Evolutionary conservation across 1,140 invertebrate genomes (phyloP).

Genomic region (Solenopsis invicta): DNA sequence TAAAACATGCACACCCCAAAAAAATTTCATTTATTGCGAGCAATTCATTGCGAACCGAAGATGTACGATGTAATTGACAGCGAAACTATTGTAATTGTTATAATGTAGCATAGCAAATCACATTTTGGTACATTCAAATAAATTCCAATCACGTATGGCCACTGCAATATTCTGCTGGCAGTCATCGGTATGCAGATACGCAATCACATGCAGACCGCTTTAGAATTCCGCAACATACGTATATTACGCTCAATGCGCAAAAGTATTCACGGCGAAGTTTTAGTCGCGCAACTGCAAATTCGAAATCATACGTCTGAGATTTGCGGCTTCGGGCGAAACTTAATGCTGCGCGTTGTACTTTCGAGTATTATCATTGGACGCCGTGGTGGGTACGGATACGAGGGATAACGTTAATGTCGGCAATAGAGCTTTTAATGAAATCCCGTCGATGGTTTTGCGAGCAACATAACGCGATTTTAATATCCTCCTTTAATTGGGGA

Average conservation of each 20-base stretch:
- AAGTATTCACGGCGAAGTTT: neutral
- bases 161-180: slow-evolving; percentile 5
- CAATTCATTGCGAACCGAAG: slow-evolving; percentile 16
- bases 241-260: neutral
- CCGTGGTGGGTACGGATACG: neutral
- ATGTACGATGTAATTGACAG: slow-evolving; percentile 13
- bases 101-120: slow-evolving; percentile 21
- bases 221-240: neutral
- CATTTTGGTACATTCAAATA: slow-evolving; percentile 15
- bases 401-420: neutral
- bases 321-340: neutral
- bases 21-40: slow-evolving; percentile 4
- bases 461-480: slow-evolving; percentile 68
- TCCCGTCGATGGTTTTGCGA: slow-evolving; percentile 26
- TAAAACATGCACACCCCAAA: neutral
- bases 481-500: slow-evolving; percentile 72
- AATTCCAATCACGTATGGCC: slow-evolving; percentile 22
- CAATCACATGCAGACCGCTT: slow-evolving; percentile 6
- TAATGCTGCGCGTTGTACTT: neutral
- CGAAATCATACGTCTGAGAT: neutral
- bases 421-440: slow-evolving; percentile 42
- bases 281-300: neutral
- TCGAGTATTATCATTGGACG: neutral
- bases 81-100: neutral
- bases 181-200: slow-evolving; percentile 1